Evolutionary conservation across 1,140 invertebrate species (phyloP), one percentile per base, ranked within the genome.

Genomic region (Calliopsis andreniformis): DNA sequence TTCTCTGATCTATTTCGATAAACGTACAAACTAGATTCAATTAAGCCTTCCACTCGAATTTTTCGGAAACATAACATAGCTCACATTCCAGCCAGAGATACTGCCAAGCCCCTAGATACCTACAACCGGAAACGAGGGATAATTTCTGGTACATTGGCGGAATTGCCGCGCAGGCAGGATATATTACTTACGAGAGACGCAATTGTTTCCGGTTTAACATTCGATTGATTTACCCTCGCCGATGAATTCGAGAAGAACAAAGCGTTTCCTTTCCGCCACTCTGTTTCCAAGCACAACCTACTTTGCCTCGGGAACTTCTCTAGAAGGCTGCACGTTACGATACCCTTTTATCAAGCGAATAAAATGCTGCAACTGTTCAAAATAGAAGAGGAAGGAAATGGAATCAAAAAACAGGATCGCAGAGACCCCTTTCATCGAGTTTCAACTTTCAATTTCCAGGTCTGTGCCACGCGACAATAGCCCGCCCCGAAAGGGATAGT

Each of bases 101-200:
- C 35, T 55, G 25, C 61, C 23, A 73, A 42, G 25, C 25, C 10
- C 25, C 53, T 7, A 39, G 4, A 39, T 10, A 51, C 49, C 25
- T n/a, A n/a, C n/a, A n/a, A 43, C 49, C 49, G 70, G 70, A 73
- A 73, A 73, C 70, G 28, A 25, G 61, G 61, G 61, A 66, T 64
- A 66, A 73, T 73, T 63, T 71, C 69, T 71, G 28, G 32, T 66
- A 39, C 49, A 73, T 72, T 49, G 47, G 12, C 30, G 20, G 20
- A 39, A 55, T 35, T 10, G 68, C 56, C 45, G 43, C 14, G 47
- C 14, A 3, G 28, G 49, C 61, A 64, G 70, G 61, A 73, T 43
- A 73, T 42, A 28, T 47, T 64, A 73, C 70, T 71, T 71, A 63
- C 32, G 58, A 71, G 58, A 71, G 45, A 42, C 51, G 32, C 69